These are phyloP conservation scores for Podarcis raffonei DNA, from an alignment of 2,113 vertebrate genomes.

Conservation along the genomic window DNA sequence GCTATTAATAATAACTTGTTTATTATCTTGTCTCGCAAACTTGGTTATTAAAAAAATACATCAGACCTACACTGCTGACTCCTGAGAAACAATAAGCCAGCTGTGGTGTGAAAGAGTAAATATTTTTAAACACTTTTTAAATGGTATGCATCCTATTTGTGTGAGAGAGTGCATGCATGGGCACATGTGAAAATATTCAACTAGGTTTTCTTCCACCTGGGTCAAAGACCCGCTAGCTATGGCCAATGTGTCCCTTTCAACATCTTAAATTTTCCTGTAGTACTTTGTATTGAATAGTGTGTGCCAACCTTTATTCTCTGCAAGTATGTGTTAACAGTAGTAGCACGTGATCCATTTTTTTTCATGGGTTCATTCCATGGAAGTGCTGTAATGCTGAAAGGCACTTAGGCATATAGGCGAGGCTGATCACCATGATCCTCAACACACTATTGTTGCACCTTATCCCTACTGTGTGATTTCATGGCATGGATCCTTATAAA, in stretches of 20 bases:
- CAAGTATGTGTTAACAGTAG: background rate
- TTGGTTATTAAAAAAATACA: slow-evolving; percentile 55
- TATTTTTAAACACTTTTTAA: slow-evolving; percentile 17
- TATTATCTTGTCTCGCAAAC: background rate
- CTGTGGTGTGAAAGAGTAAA: background rate
- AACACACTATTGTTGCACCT: background rate
- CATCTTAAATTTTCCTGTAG: background rate
- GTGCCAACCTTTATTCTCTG: background rate
- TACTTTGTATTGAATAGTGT: background rate
- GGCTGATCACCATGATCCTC: background rate
- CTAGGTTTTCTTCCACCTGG: too few species aligned
- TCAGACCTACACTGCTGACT: slow-evolving; percentile 28
- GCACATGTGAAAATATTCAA: background rate
- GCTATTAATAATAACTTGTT: slow-evolving; percentile 40
- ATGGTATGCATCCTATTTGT: background rate
- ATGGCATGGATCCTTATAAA: background rate
- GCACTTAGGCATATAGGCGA: background rate
- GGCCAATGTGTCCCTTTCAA: background rate
- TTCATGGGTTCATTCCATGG: background rate
- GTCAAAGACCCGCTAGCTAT: too few species aligned
- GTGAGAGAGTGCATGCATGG: too few species aligned
- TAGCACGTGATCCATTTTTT: background rate
- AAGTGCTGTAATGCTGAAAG: background rate
- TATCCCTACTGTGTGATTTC: background rate
- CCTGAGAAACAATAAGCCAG: slow-evolving; percentile 20